phyloP scores from a whole-genome alignment of 2,888 invertebrate genomes.

The Megalurothrips usitatus region DNA sequence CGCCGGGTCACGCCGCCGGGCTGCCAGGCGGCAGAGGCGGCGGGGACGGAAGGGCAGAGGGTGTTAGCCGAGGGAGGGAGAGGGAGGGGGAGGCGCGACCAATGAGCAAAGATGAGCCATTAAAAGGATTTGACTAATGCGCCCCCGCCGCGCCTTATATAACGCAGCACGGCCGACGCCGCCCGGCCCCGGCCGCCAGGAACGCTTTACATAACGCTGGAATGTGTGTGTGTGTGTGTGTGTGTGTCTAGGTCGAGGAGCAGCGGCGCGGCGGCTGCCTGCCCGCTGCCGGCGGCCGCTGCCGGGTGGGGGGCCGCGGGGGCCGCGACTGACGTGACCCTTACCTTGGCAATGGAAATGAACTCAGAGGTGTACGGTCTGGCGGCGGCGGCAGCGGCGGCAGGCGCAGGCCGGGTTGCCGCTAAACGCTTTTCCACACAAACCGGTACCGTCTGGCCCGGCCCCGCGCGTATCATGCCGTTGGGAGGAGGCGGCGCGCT shows the following conservation, averaged over 20 bases:
- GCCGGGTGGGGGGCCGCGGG: neutral
- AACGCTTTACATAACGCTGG: slow-evolving; percentile 5
- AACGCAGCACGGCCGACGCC: neutral
- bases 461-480: neutral
- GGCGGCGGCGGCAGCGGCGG: too few species aligned
- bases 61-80: neutral
- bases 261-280: neutral
- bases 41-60: neutral
- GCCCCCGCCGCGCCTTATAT: neutral
- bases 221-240: neutral
- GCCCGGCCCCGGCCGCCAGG: too few species aligned
- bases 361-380: neutral
- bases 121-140: neutral
- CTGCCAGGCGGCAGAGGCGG: neutral
- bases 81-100: neutral
- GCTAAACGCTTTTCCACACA: neutral
- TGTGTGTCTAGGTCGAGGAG: neutral
- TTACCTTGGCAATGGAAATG: slow-evolving; percentile 23
- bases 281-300: neutral
- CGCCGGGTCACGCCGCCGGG: neutral
- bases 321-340: neutral
- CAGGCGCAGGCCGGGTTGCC: neutral
- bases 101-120: too few species aligned
- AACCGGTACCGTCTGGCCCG: neutral
- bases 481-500: too few species aligned